Percentiles rank a stretch among this genome's conserved stretches.
Evolutionary conservation across 1,140 invertebrate genomes (phyloP).

Genomic region (Sesamia nonagrioides): DNA sequence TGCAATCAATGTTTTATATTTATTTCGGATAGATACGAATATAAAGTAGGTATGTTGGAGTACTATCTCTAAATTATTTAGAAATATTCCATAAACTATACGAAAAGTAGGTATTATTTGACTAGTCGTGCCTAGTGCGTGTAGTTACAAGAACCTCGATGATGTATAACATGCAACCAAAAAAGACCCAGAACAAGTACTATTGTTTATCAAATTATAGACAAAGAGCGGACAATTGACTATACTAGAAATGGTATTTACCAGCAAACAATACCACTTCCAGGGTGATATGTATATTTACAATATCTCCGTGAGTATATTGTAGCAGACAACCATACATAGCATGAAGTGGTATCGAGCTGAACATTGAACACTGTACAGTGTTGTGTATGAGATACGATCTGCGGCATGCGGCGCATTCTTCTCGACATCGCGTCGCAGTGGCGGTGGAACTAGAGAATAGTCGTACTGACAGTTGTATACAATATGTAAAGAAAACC

Average conservation of each 20-base stretch:
- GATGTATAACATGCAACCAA: no score
- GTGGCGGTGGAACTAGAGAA: no score
- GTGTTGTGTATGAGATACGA: not conserved
- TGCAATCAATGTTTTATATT: not conserved
- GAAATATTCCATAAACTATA: no score
- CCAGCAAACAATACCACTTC: not conserved
- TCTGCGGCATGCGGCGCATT: conserved; percentile 1
- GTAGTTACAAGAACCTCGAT: no score
- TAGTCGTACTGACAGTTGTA: no score
- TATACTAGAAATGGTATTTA: not conserved
- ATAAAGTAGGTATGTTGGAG: not conserved
- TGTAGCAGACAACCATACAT: not conserved
- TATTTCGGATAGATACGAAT: not conserved
- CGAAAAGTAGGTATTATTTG: no score
- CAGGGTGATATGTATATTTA: not conserved
- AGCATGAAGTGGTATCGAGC: not conserved
- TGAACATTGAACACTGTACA: not conserved
- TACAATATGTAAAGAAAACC: no score
- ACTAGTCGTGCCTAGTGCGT: no score
- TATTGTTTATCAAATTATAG: not conserved
- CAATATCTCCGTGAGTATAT: not conserved
- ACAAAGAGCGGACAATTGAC: not conserved
- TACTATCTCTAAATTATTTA: not conserved
- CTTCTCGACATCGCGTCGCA: not conserved
- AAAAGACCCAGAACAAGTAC: not conserved